Evolutionary conservation across 2,888 invertebrate genomes (phyloP), one percentile per base, ranked within the genome.

Genomic region (Dynastes grantii): DNA sequence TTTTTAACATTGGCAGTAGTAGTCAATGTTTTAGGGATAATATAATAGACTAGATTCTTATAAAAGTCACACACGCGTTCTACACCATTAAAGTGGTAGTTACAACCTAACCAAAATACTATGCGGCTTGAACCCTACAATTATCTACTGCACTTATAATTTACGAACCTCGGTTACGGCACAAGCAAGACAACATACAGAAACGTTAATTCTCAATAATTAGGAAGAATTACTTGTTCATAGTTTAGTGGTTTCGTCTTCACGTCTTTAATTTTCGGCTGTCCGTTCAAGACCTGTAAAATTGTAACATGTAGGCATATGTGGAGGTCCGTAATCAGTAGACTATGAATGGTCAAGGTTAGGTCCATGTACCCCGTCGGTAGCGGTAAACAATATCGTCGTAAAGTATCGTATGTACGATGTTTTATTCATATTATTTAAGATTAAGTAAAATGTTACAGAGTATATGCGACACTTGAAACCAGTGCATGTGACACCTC

Each of bases 331-430:
- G 58, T 73, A 68, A 76, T 68, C 70, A 78, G 68, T 61, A 78
- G 78, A 78, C 78, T 78, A 78, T 78, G 76, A 78, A 76, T 78
- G 78, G 78, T 78, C 78, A 78, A 78, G 78, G 78, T 78, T 78
- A 78, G 78, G 78, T 78, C 68, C 76, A 78, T 78, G 76, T 61
- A 78, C 78, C 76, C 22, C 64, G 67, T 73, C 71, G 22, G 29
- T 77, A 77, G 71, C 77, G 77, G 77, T 77, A 77, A 77, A 77
- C 13, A 68, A 76, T 78, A 77, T 77, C 51, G 32, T 63, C 22
- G 64, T 78, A 76, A 76, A 68, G 76, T 78, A 78, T 78, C 78
- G 58, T 45, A 68, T 78, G 70, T 78, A 67, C 58, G 29, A 55
- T 32, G n/a, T 37, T 61, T 70, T 77, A 77, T 77, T 77, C 71